A percentile compares a stretch with the other conserved stretches of the same genome.
These are phyloP conservation scores for Cynopterus brachyotis DNA, from an alignment of 2,113 vertebrate genomes.

Conservation along the genomic window DNA sequence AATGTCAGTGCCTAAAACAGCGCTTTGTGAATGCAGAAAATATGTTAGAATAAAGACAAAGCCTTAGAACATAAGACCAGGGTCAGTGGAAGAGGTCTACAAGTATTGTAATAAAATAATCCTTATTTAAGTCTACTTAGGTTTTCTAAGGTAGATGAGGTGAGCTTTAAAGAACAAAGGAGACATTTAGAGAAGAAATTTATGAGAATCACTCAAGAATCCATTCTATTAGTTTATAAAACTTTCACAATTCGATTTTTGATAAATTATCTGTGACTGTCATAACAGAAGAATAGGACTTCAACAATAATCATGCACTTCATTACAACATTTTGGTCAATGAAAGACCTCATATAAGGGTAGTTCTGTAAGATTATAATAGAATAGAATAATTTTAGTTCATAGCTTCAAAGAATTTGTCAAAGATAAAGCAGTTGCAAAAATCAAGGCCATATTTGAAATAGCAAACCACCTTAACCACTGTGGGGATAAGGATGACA, in stretches of 20 bases:
- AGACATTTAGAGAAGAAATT: background rate
- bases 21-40: background rate
- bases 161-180: background rate
- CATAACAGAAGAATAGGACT: background rate
- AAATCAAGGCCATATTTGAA: background rate
- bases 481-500: background rate
- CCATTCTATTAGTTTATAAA: background rate
- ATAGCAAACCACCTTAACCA: background rate
- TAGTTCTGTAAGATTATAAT: background rate
- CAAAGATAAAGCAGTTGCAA: background rate
- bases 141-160: background rate
- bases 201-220: background rate
- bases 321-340: background rate
- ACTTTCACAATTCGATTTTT: background rate
- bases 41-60: background rate
- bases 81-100: background rate
- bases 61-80: background rate
- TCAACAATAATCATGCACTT: background rate
- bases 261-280: background rate
- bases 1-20: background rate
- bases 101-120: background rate
- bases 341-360: background rate
- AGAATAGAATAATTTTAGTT: background rate
- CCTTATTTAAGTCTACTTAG: background rate
- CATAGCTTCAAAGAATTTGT: background rate